Conservation (phyloP, 37 sponge, comb jelly and placozoan genomes). For the Lycopodina hypogea region DNA sequence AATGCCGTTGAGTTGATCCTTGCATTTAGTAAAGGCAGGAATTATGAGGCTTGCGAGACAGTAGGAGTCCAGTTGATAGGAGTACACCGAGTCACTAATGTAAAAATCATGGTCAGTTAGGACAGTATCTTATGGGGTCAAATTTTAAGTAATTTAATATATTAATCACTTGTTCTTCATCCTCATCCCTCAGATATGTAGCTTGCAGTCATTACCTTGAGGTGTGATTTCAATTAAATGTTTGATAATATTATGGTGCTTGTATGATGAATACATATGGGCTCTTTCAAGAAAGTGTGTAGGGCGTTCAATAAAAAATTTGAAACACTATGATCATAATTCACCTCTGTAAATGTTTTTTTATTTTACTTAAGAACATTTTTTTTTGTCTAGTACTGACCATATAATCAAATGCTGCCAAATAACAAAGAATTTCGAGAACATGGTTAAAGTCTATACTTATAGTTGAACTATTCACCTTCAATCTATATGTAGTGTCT, state of each 20-base stretch:
- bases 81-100: slow-evolving; percentile 10
- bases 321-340: slow-evolving; percentile 48
- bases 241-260: slow-evolving; percentile 50
- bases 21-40: no score
- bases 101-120: slow-evolving; percentile 42
- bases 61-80: slow-evolving; percentile 6
- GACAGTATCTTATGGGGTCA: slow-evolving; percentile 33
- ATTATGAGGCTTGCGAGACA: slow-evolving; percentile 34
- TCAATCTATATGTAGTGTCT: slow-evolving; percentile 52
- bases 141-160: slow-evolving; percentile 22
- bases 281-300: slow-evolving; percentile 44
- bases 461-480: slow-evolving; percentile 32
- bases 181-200: slow-evolving; percentile 49
- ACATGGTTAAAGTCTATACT: no score
- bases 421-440: no score
- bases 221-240: slow-evolving; percentile 58
- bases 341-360: slow-evolving; percentile 39
- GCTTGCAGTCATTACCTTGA: slow-evolving; percentile 40
- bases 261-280: slow-evolving; percentile 42
- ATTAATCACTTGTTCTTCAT: slow-evolving; percentile 31
- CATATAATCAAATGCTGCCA: no score
- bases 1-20: slow-evolving; percentile 43
- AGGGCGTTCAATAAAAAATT: slow-evolving; percentile 59
- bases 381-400: no score
- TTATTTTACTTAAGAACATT: no score